Evolutionary conservation across 2,113 vertebrate genomes (phyloP).

Genomic region (Pongo abelii): DNA sequence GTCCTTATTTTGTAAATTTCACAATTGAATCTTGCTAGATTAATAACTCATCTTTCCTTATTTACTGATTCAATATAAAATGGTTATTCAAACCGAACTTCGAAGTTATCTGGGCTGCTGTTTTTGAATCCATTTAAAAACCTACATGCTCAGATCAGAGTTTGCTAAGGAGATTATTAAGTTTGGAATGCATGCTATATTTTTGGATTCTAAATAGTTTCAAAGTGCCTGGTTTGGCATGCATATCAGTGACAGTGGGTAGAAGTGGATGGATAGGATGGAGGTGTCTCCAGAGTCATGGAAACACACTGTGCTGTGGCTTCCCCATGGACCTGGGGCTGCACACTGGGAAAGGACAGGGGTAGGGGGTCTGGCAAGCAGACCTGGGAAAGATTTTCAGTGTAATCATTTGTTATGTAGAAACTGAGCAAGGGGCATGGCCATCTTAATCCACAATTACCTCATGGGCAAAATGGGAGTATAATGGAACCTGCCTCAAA

Average conservation of each 20-base stretch:
- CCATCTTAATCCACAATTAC: background rate
- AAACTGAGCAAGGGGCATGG: fast-evolving
- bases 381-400: background rate
- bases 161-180: background rate
- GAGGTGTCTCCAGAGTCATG: background rate
- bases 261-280: background rate
- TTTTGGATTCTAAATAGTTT: background rate
- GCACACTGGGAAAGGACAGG: background rate
- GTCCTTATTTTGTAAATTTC: background rate
- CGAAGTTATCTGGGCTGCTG: background rate
- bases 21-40: background rate
- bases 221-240: background rate
- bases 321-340: background rate
- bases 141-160: background rate
- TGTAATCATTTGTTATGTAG: background rate
- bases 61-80: background rate
- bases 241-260: background rate
- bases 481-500: background rate
- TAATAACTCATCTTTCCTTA: slow-evolving; percentile 25
- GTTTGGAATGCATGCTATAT: background rate
- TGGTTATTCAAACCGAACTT: background rate
- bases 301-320: background rate
- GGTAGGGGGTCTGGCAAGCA: background rate
- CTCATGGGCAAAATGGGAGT: background rate
- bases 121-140: slow-evolving; percentile 28